These are phyloP conservation scores for Coturnix japonica DNA, from an alignment of 2,113 vertebrate genomes.

Conservation along the genomic window DNA sequence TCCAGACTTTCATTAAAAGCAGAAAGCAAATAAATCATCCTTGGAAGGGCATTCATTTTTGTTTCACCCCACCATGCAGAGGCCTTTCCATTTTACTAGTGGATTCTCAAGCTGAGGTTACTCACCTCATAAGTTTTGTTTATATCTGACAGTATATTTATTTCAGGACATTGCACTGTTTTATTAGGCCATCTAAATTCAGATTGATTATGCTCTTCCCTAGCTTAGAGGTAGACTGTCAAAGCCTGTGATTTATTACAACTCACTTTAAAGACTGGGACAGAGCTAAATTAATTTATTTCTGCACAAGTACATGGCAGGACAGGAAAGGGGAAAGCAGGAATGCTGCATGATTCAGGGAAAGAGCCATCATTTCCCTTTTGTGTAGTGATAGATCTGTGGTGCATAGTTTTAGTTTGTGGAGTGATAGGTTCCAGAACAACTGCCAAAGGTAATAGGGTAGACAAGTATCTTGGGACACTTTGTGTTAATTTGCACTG, in stretches of 20 bases:
- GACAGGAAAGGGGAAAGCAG: neutral
- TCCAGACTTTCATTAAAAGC: conserved; percentile 35
- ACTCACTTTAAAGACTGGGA: neutral
- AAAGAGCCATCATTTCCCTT: neutral
- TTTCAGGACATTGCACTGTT: neutral
- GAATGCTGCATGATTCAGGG: neutral
- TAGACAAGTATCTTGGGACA: neutral
- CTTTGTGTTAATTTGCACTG: neutral
- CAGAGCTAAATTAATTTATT: conserved; percentile 31
- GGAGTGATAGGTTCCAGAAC: neutral
- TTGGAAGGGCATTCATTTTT: conserved; percentile 19
- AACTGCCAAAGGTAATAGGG: neutral
- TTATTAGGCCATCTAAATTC: conserved; percentile 52
- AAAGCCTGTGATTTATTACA: conserved; percentile 49
- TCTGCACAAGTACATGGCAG: neutral
- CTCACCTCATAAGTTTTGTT: conserved; percentile 6
- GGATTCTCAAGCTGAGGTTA: neutral
- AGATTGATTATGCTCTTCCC: conserved; percentile 35
- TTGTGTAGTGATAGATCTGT: neutral
- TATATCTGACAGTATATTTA: conserved; percentile 33
- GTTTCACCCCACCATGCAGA: neutral
- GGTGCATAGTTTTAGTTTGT: neutral
- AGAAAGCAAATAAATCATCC: conserved; percentile 30
- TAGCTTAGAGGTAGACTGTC: conserved; percentile 40
- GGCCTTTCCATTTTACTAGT: neutral